Conservation (phyloP, 2,113 vertebrate species). For the Calidris pygmaea region DNA sequence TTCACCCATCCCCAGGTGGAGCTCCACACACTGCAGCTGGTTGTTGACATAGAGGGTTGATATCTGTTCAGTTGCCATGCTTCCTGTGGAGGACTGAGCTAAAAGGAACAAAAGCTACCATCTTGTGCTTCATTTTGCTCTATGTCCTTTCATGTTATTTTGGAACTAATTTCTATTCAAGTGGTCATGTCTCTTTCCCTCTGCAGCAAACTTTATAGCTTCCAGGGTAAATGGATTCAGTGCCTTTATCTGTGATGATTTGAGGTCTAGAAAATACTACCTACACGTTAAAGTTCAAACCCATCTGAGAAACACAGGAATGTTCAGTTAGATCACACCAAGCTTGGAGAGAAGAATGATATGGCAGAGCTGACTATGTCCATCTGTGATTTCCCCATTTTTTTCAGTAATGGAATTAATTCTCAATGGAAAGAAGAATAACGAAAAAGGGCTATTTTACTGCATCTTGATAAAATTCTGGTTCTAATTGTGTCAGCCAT, state of each 20-base stretch:
- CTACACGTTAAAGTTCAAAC: background rate
- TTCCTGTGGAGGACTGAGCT: background rate
- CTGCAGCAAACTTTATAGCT: background rate
- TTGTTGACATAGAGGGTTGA: no score
- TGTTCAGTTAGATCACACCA: background rate
- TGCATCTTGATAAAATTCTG: background rate
- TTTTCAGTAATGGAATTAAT: background rate
- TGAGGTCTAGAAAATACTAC: accelerated
- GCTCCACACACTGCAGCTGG: no score
- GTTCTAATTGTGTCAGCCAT: background rate
- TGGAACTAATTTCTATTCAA: background rate
- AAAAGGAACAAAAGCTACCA: background rate
- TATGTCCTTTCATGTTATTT: background rate
- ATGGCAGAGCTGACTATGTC: accelerated
- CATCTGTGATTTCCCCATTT: background rate
- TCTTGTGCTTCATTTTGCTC: background rate
- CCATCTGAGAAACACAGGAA: background rate
- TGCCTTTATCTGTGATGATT: background rate
- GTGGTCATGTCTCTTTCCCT: background rate
- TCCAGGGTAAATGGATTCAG: background rate
- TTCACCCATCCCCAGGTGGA: no score
- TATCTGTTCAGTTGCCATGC: background rate
- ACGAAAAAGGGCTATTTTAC: background rate
- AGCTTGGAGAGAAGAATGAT: background rate
- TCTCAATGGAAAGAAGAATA: background rate